A percentile compares a stretch with the other conserved stretches of the same genome.
Evolutionary conservation across 2,113 vertebrate species (phyloP).

Genomic region (Corythaixoides concolor): DNA sequence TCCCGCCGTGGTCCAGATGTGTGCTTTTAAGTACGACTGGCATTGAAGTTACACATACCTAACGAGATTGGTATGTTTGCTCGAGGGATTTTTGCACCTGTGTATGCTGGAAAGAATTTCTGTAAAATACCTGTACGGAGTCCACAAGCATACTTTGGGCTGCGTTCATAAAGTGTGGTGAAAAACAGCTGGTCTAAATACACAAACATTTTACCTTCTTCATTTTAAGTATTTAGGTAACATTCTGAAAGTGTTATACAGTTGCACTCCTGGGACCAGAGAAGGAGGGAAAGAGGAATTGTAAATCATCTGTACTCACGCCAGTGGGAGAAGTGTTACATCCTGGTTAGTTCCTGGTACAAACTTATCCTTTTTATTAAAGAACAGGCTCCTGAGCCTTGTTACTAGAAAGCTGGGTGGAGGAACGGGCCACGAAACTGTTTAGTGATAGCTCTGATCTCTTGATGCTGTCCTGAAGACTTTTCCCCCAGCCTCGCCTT

Average conservation of each 20-base stretch:
- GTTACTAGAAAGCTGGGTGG: rapidly evolving
- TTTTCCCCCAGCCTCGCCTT: neutral
- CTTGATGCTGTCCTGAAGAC: neutral
- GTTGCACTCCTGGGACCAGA: neutral
- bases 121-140: conserved; percentile 60
- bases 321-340: neutral
- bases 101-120: conserved; percentile 54
- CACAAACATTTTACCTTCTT: neutral
- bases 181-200: neutral
- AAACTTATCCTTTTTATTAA: neutral
- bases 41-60: conserved; percentile 56
- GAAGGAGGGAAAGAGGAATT: neutral
- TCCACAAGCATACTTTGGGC: neutral
- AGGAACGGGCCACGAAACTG: neutral
- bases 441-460: neutral
- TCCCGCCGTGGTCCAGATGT: conserved; percentile 64
- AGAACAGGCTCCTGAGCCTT: neutral
- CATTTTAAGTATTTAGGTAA: neutral
- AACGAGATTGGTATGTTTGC: conserved; percentile 60
- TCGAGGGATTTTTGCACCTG: conserved; percentile 68
- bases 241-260: neutral
- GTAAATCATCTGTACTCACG: rapidly evolving
- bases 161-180: neutral
- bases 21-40: conserved; percentile 45
- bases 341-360: neutral